phyloP scores from a whole-genome alignment of 1,140 invertebrate genomes.

The Chrysomallon squamiferum region DNA sequence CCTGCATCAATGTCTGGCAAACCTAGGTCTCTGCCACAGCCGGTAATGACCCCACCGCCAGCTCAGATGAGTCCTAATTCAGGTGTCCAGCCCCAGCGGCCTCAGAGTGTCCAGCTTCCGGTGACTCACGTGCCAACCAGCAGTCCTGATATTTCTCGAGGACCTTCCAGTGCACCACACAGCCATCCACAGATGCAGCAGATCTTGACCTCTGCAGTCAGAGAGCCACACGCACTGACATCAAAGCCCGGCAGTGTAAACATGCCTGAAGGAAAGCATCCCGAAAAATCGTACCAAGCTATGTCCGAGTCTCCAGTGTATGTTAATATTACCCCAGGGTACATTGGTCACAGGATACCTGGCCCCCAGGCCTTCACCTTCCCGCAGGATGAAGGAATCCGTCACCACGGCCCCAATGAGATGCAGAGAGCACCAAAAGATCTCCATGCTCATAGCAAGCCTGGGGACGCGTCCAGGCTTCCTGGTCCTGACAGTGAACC shows the following conservation, averaged over 20 bases:
- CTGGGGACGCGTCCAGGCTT: not conserved
- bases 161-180: constrained; percentile 38
- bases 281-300: too few relatives aligned
- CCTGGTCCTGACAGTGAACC: too few relatives aligned
- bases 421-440: not conserved
- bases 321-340: not conserved
- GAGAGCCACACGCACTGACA: constrained; percentile 1
- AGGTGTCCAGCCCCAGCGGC: constrained; percentile 17
- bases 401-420: not conserved
- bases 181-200: constrained; percentile 14
- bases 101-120: constrained; percentile 19
- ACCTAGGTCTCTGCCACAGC: constrained; percentile 1
- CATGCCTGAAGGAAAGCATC: not conserved
- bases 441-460: not conserved
- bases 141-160: constrained; percentile 14
- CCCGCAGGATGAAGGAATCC: not conserved
- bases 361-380: not conserved
- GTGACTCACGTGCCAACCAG: constrained; percentile 1
- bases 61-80: constrained; percentile 1
- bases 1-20: not conserved
- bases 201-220: constrained; percentile 1
- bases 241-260: constrained; percentile 4
- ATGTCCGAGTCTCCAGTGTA: too few relatives aligned
- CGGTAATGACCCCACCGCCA: constrained; percentile 7
- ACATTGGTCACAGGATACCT: not conserved